Evolutionary conservation across 2,797 vertebrate species (phyloP).

Genomic region (Cheirogaleus major): DNA sequence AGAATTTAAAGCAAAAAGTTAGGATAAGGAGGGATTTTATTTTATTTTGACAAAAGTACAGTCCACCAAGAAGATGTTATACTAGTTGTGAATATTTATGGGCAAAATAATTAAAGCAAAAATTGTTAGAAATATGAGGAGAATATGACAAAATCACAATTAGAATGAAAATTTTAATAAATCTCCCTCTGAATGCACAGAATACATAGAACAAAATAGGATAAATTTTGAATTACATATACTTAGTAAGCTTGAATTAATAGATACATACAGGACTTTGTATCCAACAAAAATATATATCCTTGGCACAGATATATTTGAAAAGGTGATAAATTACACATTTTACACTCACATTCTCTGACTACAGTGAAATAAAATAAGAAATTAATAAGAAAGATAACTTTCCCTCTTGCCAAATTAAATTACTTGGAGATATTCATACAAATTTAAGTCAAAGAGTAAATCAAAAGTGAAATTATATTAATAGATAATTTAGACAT

Average conservation of each 20-base stretch:
- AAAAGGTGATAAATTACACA: not conserved
- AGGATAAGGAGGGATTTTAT: not conserved
- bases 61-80: not conserved
- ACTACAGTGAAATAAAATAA: slow-evolving; percentile 2
- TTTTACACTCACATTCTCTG: not conserved
- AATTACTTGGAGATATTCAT: not conserved
- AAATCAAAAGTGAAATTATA: not conserved
- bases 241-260: not conserved
- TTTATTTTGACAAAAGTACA: not conserved
- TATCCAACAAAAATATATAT: not conserved
- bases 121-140: not conserved
- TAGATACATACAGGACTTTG: not conserved
- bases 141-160: not conserved
- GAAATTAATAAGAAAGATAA: not conserved
- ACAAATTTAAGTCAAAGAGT: not conserved
- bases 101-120: slow-evolving; percentile 3
- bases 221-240: not conserved
- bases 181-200: not conserved
- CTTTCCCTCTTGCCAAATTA: not conserved
- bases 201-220: not conserved
- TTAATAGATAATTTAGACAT: not conserved
- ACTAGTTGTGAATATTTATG: not conserved
- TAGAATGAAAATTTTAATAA: not conserved
- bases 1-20: not conserved
- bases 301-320: not conserved